Percentiles rank a stretch among this genome's conserved stretches.
phyloP scores from a whole-genome alignment of 2,113 vertebrate species.

The Rhizomys pruinosus region DNA sequence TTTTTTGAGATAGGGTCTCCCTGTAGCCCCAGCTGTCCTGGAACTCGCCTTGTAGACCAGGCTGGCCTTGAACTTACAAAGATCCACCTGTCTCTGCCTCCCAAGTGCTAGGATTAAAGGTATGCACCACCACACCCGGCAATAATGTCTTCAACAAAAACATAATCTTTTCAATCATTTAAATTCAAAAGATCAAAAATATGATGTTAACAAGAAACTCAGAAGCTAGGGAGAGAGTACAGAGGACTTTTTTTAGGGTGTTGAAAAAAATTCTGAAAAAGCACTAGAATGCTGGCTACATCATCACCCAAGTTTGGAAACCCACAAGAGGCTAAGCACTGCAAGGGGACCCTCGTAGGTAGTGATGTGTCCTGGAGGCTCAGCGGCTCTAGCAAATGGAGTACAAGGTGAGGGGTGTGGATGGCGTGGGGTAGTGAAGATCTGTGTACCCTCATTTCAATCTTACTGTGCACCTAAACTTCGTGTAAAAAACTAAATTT shows the following conservation, averaged over 20 bases:
- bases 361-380: background rate
- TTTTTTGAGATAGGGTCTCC: too few relatives aligned
- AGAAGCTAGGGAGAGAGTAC: background rate
- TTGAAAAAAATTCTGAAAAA: background rate
- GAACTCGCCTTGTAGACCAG: too few relatives aligned
- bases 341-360: background rate
- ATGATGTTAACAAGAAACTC: background rate
- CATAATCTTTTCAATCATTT: background rate
- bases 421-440: rapidly evolving
- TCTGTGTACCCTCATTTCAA: background rate
- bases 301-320: background rate
- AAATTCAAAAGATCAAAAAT: background rate
- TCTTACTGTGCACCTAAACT: background rate
- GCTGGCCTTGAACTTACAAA: too few relatives aligned
- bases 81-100: too few relatives aligned
- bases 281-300: background rate
- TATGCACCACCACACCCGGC: too few relatives aligned
- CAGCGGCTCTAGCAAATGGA: background rate
- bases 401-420: too few relatives aligned
- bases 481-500: background rate
- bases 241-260: background rate
- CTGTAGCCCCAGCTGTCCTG: too few relatives aligned
- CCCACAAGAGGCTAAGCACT: background rate
- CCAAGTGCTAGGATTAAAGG: too few relatives aligned
- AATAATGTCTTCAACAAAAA: conserved; percentile 9